Evolutionary conservation across 2,888 invertebrate genomes (phyloP), one percentile per base, ranked within the genome.

Genomic region (Scotopteryx bipunctaria): DNA sequence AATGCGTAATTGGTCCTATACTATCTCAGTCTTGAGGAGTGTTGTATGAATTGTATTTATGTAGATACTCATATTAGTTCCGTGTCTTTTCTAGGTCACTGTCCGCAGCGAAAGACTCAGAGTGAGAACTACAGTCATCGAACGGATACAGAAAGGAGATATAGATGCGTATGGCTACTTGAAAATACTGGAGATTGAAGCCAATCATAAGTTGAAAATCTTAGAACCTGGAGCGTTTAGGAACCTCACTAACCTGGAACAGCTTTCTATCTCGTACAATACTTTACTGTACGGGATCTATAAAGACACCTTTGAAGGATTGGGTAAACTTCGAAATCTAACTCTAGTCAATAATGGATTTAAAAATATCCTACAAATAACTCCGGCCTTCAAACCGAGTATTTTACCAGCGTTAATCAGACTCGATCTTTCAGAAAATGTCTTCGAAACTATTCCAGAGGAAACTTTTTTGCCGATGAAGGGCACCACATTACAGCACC

Each of bases 301-400:
- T 14, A 69, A 76, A 15, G 71, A 79, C 17, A 81, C 83, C 0
- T 93, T 93, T 63, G 71, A 79, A 36, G 93, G 93, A 1, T 74
- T 93, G 25, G 63, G 57, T 0, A 91, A 86, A 54, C 82, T 93
- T 9, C 71, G 73, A 35, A 86, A 88, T 54, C 69, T 93, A 32
- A 86, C 81, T 40, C 69, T 93, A 59, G 84, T 91, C 3, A 92
- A 92, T 63, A 93, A 93, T 61, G 92, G 91, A 15, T 92, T 93
- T 56, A 68, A 63, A 1, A 82, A 78, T 38, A 74, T 93, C 5
- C 54, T 79, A 14, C 74, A 85, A 8, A 62, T 93, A 14, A 83
- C 91, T 0, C 67, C 76, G 32, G 82, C 91, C 1, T 79, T 92
- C 32, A 78, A 74, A 27, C 76, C 83, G 0, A 76, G 59, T 5